These are phyloP conservation scores for Dysmachus trigonus DNA, from an alignment of 2,888 invertebrate genomes.

Conservation along the genomic window DNA sequence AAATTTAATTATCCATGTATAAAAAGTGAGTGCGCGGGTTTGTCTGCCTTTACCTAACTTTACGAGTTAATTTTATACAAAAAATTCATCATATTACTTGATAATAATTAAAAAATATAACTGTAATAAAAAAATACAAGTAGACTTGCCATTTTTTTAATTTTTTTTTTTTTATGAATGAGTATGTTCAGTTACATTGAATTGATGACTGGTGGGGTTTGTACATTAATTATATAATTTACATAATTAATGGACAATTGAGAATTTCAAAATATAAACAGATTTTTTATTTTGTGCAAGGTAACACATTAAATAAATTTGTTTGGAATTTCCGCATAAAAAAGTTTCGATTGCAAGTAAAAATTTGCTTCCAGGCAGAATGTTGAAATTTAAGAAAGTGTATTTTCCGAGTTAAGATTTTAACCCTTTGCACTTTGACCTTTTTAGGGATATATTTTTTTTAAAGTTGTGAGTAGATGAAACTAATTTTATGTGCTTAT, in stretches of 20 bases:
- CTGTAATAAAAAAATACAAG: conserved; percentile 9
- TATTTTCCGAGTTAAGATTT: neutral
- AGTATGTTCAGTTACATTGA: conserved; percentile 27
- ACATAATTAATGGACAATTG: neutral
- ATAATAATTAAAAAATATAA: conserved; percentile 5
- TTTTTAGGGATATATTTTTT: too few relatives aligned
- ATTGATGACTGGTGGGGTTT: conserved; percentile 11
- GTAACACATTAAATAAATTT: too few relatives aligned
- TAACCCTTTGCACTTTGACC: neutral
- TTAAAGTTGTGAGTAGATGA: too few relatives aligned
- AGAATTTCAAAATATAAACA: neutral
- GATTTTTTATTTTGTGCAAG: too few relatives aligned
- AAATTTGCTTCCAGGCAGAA: too few relatives aligned
- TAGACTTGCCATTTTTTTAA: neutral
- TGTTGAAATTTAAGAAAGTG: too few relatives aligned
- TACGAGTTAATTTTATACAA: conserved; percentile 25
- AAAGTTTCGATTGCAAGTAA: too few relatives aligned
- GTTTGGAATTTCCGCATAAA: too few relatives aligned
- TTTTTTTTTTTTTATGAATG: neutral
- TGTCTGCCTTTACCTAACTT: conserved; percentile 26
- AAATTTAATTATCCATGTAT: conserved; percentile 38
- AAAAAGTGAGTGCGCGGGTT: conserved; percentile 33
- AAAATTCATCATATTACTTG: neutral
- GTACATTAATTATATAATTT: neutral
- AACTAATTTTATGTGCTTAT: too few relatives aligned